Evolutionary conservation across 2,888 invertebrate genomes (phyloP).

Genomic region (Archips crataeganus): DNA sequence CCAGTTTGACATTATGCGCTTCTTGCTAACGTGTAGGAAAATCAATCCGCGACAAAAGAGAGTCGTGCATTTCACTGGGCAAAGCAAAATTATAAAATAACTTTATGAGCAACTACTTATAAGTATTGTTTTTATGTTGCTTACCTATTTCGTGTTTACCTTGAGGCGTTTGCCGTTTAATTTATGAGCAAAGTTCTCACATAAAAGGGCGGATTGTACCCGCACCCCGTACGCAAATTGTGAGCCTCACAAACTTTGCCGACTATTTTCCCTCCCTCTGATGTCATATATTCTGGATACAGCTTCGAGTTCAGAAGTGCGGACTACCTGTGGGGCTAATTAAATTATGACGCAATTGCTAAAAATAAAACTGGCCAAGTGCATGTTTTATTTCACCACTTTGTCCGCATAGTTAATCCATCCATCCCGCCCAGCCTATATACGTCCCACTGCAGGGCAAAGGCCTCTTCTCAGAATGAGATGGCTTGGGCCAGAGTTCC

Average conservation of each 20-base stretch:
- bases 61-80: neutral
- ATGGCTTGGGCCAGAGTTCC: too few species aligned
- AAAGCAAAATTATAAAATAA: neutral
- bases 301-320: neutral
- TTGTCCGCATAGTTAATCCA: too few species aligned
- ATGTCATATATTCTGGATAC: constrained; percentile 25
- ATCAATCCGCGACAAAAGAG: neutral
- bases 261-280: constrained; percentile 47
- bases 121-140: constrained; percentile 41
- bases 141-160: constrained; percentile 49
- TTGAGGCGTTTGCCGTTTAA: constrained; percentile 54
- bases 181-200: constrained; percentile 62
- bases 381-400: too few species aligned
- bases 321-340: constrained; percentile 10
- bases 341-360: neutral
- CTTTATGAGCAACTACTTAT: constrained; percentile 18
- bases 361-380: neutral
- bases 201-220: constrained; percentile 57
- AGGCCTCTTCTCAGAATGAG: too few species aligned
- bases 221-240: constrained; percentile 52
- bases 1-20: too few species aligned
- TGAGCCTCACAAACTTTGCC: constrained; percentile 53
- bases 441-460: too few species aligned
- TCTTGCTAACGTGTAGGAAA: neutral
- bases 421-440: too few species aligned